Evolutionary conservation across 2,888 invertebrate species (phyloP).

Genomic region (Polylopha cassiicola): DNA sequence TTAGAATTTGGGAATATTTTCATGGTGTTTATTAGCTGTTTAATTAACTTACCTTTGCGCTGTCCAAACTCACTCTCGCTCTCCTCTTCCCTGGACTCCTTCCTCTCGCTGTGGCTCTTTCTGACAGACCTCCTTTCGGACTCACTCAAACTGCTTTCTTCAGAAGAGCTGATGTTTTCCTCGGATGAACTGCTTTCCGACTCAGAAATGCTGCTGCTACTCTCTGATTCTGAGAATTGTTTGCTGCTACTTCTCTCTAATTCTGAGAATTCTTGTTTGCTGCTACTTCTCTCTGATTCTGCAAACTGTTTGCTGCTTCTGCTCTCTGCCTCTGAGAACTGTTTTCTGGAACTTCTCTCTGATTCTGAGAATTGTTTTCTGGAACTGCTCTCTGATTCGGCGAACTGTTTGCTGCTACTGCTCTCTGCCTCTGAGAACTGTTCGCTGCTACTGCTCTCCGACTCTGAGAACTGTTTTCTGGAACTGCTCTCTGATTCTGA

Average conservation of each 20-base stretch:
- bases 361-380: constrained; percentile 2
- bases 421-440: constrained; percentile 1
- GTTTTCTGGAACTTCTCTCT: not conserved
- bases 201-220: too few relatives aligned
- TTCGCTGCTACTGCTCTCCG: not conserved
- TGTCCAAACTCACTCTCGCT: constrained; percentile 2
- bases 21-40: too few relatives aligned
- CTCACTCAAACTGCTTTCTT: not conserved
- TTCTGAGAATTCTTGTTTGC: constrained; percentile 2
- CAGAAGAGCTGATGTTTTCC: not conserved
- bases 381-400: constrained; percentile 5
- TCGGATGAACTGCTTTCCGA: not conserved
- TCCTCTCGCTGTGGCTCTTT: not conserved
- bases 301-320: not conserved
- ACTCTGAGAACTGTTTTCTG: constrained; percentile 2
- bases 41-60: constrained; percentile 10
- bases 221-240: constrained; percentile 2
- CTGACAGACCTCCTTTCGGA: not conserved
- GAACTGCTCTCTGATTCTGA: not conserved
- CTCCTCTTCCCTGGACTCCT: constrained; percentile 2
- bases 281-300: constrained; percentile 1
- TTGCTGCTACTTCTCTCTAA: constrained; percentile 2
- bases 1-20: too few relatives aligned
- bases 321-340: constrained; percentile 4
- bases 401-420: not conserved